Conservation (phyloP, 2,888 invertebrate genomes). For the Epiblema foenella region DNA sequence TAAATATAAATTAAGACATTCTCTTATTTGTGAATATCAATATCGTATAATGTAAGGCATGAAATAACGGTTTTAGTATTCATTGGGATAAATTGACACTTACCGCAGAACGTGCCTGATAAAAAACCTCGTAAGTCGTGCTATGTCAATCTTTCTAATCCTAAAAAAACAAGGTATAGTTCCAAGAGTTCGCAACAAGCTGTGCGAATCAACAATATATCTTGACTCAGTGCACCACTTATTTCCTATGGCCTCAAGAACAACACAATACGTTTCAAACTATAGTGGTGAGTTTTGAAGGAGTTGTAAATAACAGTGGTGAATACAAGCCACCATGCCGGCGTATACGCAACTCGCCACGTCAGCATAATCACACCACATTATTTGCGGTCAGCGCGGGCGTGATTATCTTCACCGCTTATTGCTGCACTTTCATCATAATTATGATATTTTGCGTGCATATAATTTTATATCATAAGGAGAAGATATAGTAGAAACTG, state of each 20-base stretch:
- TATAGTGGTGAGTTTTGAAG: not conserved
- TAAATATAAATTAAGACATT: no score
- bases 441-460: conserved; percentile 25
- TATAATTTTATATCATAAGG: conserved; percentile 10
- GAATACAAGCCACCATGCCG: conserved; percentile 12
- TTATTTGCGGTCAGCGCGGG: conserved; percentile 63
- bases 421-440: conserved; percentile 70
- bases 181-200: no score
- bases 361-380: conserved; percentile 55
- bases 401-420: conserved; percentile 56
- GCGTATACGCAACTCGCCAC: conserved; percentile 42
- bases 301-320: not conserved
- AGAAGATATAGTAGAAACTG: conserved; percentile 1
- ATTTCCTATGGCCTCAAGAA: not conserved
- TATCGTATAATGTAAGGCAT: no score
- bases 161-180: no score
- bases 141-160: no score
- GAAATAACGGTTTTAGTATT: no score
- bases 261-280: not conserved
- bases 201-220: not conserved
- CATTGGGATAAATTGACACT: no score
- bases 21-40: no score
- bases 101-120: no score
- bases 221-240: not conserved
- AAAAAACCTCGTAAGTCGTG: no score